Evolutionary conservation across 2,113 vertebrate genomes (phyloP).

Genomic region (Antennarius striatus): DNA sequence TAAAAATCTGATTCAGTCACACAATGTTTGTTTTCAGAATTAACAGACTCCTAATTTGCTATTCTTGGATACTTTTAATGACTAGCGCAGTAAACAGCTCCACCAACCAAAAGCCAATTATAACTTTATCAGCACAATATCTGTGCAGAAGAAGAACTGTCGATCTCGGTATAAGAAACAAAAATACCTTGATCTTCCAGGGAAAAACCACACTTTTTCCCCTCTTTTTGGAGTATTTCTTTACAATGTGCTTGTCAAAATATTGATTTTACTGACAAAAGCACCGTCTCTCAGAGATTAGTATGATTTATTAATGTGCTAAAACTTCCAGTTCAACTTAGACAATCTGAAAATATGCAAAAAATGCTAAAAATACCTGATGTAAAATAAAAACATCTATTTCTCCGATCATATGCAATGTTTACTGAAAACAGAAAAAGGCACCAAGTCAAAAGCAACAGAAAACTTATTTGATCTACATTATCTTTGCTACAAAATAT

Average conservation of each 20-base stretch:
- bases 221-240: constrained; percentile 63
- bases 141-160: constrained; percentile 52
- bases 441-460: background rate
- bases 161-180: constrained; percentile 53
- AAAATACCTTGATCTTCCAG: constrained; percentile 76
- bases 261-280: constrained; percentile 66
- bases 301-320: constrained; percentile 55
- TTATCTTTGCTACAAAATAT: background rate
- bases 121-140: constrained; percentile 74
- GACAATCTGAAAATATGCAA: constrained; percentile 32
- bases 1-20: constrained; percentile 56
- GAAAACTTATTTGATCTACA: background rate
- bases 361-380: constrained; percentile 25
- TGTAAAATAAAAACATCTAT: background rate
- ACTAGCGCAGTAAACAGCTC: constrained; percentile 76
- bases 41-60: constrained; percentile 80
- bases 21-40: constrained; percentile 76
- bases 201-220: constrained; percentile 16
- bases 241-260: constrained; percentile 72
- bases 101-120: constrained; percentile 78
- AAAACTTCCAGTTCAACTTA: constrained; percentile 50
- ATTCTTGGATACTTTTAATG: constrained; percentile 84
- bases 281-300: constrained; percentile 52
- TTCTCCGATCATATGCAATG: constrained; percentile 19
- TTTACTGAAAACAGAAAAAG: background rate